phyloP scores from a whole-genome alignment of 2,797 vertebrate genomes.

The Phataginus tricuspis region DNA sequence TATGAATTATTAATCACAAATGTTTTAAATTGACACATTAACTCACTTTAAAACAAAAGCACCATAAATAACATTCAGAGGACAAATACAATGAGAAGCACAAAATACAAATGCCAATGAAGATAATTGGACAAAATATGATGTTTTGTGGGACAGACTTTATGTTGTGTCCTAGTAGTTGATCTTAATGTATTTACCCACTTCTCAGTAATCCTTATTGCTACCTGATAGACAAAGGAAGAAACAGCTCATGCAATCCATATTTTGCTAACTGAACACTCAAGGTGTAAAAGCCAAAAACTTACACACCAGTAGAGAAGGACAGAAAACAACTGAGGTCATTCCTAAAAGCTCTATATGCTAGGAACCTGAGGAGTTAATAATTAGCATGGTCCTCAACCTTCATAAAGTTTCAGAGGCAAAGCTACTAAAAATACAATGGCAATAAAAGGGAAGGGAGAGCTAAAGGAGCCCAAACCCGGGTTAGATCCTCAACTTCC shows the following conservation, averaged over 20 bases:
- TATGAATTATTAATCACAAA: neutral
- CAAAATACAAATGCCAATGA: neutral
- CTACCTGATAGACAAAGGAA: neutral
- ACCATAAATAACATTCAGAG: neutral
- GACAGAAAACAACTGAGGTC: neutral
- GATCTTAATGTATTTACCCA: neutral
- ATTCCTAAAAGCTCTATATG: neutral
- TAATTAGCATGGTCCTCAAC: neutral
- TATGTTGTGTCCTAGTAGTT: neutral
- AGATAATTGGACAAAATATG: neutral
- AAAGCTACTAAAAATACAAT: neutral
- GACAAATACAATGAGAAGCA: neutral
- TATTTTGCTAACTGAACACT: neutral
- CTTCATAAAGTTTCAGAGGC: neutral
- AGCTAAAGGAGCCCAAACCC: neutral
- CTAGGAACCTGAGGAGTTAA: neutral
- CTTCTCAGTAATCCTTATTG: neutral
- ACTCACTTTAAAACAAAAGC: conserved; percentile 15
- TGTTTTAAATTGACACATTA: neutral
- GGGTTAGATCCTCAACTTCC: neutral
- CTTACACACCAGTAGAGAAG: neutral
- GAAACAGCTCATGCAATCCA: neutral
- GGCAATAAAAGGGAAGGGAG: neutral
- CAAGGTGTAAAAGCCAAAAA: neutral
- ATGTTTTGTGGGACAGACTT: neutral